A percentile compares a stretch with the other conserved stretches of the same genome.
phyloP scores from a whole-genome alignment of 2,888 invertebrate species.

The Caenorhabditis plicata region DNA sequence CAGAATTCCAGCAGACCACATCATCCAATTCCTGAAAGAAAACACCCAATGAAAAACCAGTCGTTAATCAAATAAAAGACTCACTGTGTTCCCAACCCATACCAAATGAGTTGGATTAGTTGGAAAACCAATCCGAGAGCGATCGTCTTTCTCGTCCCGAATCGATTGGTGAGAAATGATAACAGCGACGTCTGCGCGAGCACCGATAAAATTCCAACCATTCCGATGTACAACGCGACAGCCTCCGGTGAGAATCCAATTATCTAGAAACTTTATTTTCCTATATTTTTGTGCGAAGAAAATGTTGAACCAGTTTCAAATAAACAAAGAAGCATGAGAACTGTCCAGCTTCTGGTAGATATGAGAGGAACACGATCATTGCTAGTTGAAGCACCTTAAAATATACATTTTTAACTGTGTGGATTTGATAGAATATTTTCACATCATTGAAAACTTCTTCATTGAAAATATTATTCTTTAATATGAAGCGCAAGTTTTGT shows the following conservation, averaged over 20 bases:
- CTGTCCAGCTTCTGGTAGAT: conserved; percentile 93
- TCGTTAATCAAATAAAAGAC: conserved; percentile 6
- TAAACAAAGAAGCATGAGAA: conserved; percentile 99
- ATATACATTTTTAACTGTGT: background rate
- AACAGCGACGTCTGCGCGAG: conserved; percentile 75
- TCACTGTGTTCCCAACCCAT: conserved; percentile 58
- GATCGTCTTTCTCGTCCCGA: conserved; percentile 94
- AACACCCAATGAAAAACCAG: conserved; percentile 1
- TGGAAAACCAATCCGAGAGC: conserved; percentile 94
- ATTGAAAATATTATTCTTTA: background rate
- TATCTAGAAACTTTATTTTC: conserved; percentile 73
- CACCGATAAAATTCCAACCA: conserved; percentile 92
- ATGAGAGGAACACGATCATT: conserved; percentile 93
- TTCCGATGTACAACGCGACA: conserved; percentile 95
- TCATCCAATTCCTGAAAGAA: conserved; percentile 75
- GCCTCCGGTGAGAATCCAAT: conserved; percentile 93
- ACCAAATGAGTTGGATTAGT: conserved; percentile 89
- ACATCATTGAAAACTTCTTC: too few relatives aligned
- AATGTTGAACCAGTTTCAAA: conserved; percentile 80
- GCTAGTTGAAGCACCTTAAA: conserved; percentile 85
- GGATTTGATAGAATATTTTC: too few relatives aligned
- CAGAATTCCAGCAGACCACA: conserved; percentile 97
- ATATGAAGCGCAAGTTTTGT: too few relatives aligned
- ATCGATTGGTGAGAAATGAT: conserved; percentile 55
- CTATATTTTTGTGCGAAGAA: too few relatives aligned